Percentiles rank a stretch among this genome's conserved stretches.
Evolutionary conservation across 2,797 vertebrate genomes (phyloP).

Genomic region (Chromis chromis): DNA sequence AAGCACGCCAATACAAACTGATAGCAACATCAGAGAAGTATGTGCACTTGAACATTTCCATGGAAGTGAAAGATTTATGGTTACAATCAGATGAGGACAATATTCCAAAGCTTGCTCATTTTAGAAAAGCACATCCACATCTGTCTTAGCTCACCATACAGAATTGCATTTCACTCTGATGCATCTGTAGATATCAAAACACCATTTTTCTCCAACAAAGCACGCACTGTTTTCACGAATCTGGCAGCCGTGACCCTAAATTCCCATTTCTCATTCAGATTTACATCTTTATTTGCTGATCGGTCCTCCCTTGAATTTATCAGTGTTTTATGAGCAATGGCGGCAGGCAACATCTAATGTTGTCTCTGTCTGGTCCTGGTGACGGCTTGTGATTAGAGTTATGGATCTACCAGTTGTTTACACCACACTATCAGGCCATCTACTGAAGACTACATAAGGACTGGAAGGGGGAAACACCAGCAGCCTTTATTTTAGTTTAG

Average conservation of each 20-base stretch:
- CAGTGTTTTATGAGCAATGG: conserved; percentile 43
- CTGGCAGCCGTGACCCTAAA: conserved; percentile 11
- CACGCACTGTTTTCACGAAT: conserved; percentile 19
- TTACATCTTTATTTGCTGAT: conserved; percentile 42
- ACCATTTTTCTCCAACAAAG: conserved; percentile 32
- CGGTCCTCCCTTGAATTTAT: conserved; percentile 44
- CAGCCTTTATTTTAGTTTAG: conserved; percentile 63
- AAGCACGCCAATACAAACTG: not conserved
- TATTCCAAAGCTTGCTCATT: not conserved
- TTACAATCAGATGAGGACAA: conserved; percentile 24
- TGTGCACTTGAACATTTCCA: conserved; percentile 3
- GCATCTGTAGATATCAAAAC: conserved; percentile 26
- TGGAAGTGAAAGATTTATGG: conserved; percentile 29
- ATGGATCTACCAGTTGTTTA: conserved; percentile 66
- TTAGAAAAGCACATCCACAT: conserved; percentile 12
- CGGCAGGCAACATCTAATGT: conserved; percentile 1
- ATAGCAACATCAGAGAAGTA: conserved; percentile 24
- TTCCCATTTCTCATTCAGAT: conserved; percentile 55
- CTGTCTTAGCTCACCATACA: conserved; percentile 48
- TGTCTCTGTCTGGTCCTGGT: conserved; percentile 27
- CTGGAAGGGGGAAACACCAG: conserved; percentile 60
- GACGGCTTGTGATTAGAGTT: conserved; percentile 30
- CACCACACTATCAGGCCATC: conserved; percentile 47
- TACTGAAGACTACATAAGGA: conserved; percentile 28
- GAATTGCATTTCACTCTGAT: conserved; percentile 11